A percentile compares a stretch with the other conserved stretches of the same genome.
Conservation (phyloP, 2,113 vertebrate genomes). For the Peromyscus californicus region DNA sequence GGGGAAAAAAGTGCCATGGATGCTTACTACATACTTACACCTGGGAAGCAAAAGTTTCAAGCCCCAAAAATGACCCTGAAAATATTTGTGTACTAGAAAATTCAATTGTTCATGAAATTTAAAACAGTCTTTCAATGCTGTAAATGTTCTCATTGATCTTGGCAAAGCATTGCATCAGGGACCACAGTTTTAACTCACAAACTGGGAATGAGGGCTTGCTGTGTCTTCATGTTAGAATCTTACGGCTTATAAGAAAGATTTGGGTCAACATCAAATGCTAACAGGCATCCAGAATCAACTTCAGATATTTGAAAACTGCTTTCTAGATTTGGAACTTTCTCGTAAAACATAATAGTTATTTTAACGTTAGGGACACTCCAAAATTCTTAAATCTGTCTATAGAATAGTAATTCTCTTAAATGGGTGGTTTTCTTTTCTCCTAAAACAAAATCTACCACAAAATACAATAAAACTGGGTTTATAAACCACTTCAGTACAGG, state of each 20-base stretch:
- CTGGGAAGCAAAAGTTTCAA: neutral
- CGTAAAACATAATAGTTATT: neutral
- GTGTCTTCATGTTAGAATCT: neutral
- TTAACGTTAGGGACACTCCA: neutral
- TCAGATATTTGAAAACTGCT: neutral
- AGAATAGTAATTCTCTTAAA: conserved; percentile 6
- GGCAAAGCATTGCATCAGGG: conserved; percentile 13
- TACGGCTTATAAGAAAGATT: conserved; percentile 34
- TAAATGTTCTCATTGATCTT: conserved; percentile 1
- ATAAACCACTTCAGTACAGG: neutral
- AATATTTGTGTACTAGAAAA: conserved; percentile 28
- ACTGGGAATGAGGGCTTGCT: neutral
- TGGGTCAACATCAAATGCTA: neutral
- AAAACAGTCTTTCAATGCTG: conserved; percentile 40
- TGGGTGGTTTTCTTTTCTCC: conserved; percentile 6
- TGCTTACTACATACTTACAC: conserved; percentile 10
- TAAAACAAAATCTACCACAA: neutral
- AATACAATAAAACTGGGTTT: neutral
- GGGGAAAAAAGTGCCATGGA: neutral
- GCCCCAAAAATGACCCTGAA: neutral
- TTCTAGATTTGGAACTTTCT: conserved; percentile 24
- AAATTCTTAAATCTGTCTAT: conserved; percentile 25
- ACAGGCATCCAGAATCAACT: neutral
- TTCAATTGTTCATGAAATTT: neutral
- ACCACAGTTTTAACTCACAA: conserved; percentile 7